A percentile compares a stretch with the other conserved stretches of the same genome.
phyloP scores from a whole-genome alignment of 2,113 vertebrate genomes.

The Oncorhynchus tshawytscha region DNA sequence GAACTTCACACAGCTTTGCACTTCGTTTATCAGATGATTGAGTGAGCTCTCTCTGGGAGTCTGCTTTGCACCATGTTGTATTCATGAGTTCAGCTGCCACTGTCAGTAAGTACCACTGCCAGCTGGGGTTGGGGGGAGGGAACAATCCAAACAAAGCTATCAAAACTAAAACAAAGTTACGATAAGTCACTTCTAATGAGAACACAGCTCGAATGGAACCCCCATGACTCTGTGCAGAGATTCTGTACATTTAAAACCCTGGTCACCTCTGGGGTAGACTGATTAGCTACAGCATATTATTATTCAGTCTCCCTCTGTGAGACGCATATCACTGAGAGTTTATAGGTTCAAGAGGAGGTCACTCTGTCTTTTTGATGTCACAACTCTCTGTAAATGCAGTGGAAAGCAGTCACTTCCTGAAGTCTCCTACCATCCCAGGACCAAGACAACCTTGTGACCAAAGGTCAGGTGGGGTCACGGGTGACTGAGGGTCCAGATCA shows the following conservation, averaged over 20 bases:
- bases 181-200: not conserved
- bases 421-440: not conserved
- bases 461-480: not conserved
- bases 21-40: slow-evolving; percentile 1
- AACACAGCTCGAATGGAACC: not conserved
- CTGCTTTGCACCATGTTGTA: not conserved
- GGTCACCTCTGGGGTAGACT: not conserved
- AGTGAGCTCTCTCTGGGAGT: not conserved
- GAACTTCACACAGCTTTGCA: not conserved
- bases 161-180: not conserved
- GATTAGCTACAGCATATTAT: slow-evolving; percentile 16
- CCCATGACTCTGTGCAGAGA: not conserved
- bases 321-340: not conserved
- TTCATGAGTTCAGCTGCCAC: not conserved
- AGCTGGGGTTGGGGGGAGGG: not conserved
- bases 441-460: not conserved
- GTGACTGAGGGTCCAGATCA: not conserved
- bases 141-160: not conserved
- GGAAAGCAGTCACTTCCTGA: not conserved
- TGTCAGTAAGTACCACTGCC: not conserved
- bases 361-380: not conserved
- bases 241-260: not conserved
- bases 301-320: slow-evolving; percentile 1
- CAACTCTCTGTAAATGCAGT: not conserved
- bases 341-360: slow-evolving; percentile 9